Conservation (phyloP, 2,888 invertebrate genomes). For the Pycnomerus fuliginosus region DNA sequence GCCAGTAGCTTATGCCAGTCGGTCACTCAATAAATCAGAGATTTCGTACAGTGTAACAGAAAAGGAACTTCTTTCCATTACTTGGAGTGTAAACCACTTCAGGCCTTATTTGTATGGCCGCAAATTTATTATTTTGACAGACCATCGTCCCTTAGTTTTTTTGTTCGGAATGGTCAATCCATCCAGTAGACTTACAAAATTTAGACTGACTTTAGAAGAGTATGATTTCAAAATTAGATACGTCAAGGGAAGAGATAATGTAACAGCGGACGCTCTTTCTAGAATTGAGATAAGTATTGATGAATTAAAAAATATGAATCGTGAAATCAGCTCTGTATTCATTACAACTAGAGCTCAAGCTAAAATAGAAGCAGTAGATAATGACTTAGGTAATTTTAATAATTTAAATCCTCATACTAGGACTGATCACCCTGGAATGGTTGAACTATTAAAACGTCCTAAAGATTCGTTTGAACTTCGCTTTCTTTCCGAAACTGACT, state of each 20-base stretch:
- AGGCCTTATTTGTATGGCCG: too few species aligned
- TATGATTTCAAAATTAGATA: conserved; percentile 6
- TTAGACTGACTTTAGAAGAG: too few species aligned
- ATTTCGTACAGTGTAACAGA: too few species aligned
- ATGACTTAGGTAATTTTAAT: not conserved
- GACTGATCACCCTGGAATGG: not conserved
- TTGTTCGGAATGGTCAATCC: too few species aligned
- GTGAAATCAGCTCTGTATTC: not conserved
- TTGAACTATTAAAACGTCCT: not conserved
- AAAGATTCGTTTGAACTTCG: not conserved
- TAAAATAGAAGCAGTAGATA: not conserved
- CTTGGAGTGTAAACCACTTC: too few species aligned
- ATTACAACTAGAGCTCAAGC: not conserved
- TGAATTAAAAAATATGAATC: not conserved
- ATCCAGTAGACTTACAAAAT: too few species aligned
- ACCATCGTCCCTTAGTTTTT: too few species aligned
- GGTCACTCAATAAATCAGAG: too few species aligned
- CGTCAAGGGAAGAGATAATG: conserved; percentile 3
- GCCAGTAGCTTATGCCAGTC: too few species aligned
- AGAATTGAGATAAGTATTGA: not conserved
- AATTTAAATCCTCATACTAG: not conserved
- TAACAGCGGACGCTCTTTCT: conserved; percentile 12
- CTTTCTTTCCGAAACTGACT: not conserved
- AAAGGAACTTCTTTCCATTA: too few species aligned
- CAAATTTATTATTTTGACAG: too few species aligned